phyloP scores from a whole-genome alignment of 2,797 vertebrate species.

The Crocodylus rhombifer region DNA sequence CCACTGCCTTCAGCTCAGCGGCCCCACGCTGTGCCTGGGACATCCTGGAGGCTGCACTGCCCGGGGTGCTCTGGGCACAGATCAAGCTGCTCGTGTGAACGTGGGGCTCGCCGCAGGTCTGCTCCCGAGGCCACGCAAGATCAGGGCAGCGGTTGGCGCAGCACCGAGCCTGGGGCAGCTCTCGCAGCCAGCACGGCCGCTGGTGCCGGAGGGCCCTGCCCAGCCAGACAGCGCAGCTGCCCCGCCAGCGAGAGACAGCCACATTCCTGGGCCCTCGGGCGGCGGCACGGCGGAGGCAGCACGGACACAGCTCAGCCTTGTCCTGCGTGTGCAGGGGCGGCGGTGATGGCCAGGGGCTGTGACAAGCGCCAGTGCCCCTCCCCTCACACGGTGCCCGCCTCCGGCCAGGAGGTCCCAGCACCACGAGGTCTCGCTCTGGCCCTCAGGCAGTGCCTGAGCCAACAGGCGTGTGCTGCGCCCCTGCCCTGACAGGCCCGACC shows the following conservation, averaged over 20 bases:
- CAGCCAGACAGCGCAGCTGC: background rate
- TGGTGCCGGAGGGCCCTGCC: too few relatives aligned
- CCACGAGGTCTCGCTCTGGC: background rate
- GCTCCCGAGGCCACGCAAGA: too few relatives aligned
- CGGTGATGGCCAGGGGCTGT: background rate
- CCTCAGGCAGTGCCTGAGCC: background rate
- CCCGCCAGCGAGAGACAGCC: background rate
- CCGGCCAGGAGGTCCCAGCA: background rate
- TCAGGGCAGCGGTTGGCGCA: too few relatives aligned
- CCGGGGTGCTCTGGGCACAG: too few relatives aligned
- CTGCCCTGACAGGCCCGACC: background rate
- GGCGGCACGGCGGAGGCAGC: background rate
- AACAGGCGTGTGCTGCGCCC: background rate
- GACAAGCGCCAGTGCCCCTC: accelerated
- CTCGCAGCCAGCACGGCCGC: too few relatives aligned
- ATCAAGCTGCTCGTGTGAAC: too few relatives aligned
- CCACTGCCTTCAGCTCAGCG: too few relatives aligned
- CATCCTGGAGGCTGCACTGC: too few relatives aligned
- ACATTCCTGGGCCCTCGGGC: slow-evolving; percentile 33
- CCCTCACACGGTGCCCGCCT: background rate
- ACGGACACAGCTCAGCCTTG: background rate
- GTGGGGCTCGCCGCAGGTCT: too few relatives aligned
- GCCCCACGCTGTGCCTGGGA: too few relatives aligned
- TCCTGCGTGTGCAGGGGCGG: background rate
- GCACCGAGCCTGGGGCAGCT: too few relatives aligned